Percentiles rank a stretch among this genome's conserved stretches.
These are phyloP conservation scores for Mustela lutreola DNA, from an alignment of 2,113 vertebrate genomes.

Conservation along the genomic window DNA sequence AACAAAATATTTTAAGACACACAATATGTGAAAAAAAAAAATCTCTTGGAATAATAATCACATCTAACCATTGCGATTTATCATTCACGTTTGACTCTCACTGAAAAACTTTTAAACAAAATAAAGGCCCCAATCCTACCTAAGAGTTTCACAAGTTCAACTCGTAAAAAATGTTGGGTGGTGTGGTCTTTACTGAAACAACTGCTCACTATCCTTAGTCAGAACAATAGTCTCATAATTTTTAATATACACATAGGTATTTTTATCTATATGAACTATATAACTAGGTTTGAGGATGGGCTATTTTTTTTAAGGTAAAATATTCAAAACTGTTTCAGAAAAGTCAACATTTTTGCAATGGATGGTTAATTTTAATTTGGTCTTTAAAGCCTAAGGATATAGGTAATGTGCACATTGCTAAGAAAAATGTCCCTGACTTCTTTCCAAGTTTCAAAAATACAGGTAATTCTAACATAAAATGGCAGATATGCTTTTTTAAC, in stretches of 20 bases:
- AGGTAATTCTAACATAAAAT: neutral
- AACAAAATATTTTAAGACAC: conserved; percentile 77
- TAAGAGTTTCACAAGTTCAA: conserved; percentile 41
- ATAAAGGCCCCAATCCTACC: conserved; percentile 11
- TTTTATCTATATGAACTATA: neutral
- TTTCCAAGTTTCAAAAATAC: conserved; percentile 28
- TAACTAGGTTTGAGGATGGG: neutral
- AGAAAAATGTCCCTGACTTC: conserved; percentile 15
- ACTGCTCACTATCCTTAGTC: neutral
- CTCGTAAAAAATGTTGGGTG: neutral
- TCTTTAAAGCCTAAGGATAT: neutral
- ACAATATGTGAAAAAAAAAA: conserved; percentile 52
- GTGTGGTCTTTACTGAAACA: neutral
- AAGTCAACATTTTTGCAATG: neutral
- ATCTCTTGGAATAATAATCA: conserved; percentile 58
- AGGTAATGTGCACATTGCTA: neutral
- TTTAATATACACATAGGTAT: neutral
- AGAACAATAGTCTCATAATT: neutral
- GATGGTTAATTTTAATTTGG: conserved; percentile 28
- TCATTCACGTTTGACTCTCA: neutral
- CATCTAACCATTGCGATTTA: conserved; percentile 24
- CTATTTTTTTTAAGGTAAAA: conserved; percentile 2
- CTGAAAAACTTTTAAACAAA: conserved; percentile 54
- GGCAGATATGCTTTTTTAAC: neutral
- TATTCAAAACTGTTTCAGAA: conserved; percentile 6